Evolutionary conservation across 2,797 vertebrate genomes (phyloP).

Genomic region (Sarcophilus harrisii): DNA sequence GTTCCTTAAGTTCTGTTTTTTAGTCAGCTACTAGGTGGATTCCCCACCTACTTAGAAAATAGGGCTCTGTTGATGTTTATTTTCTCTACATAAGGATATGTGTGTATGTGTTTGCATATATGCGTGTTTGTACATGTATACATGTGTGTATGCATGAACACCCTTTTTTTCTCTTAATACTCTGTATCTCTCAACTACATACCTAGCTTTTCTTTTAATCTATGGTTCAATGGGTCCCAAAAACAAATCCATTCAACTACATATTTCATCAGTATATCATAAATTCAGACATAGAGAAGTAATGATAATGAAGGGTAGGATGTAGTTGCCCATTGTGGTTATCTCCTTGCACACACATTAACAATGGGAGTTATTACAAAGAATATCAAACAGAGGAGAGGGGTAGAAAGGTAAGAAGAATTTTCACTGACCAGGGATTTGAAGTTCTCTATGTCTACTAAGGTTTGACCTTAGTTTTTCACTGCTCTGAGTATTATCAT

Average conservation of each 20-base stretch:
- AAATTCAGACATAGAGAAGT: neutral
- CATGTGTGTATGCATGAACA: neutral
- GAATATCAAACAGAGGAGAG: neutral
- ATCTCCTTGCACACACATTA: neutral
- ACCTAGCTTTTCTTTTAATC: neutral
- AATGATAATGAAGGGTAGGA: neutral
- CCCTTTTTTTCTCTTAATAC: neutral
- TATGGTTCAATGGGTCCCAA: neutral
- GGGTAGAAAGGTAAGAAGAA: neutral
- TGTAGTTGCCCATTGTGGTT: neutral
- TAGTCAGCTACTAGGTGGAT: neutral
- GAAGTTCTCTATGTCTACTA: neutral
- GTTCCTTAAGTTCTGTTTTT: neutral
- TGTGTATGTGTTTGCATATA: neutral
- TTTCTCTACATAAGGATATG: neutral
- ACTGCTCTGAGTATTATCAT: neutral
- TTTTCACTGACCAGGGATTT: neutral
- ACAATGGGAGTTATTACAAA: neutral
- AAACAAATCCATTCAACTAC: neutral
- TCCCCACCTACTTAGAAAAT: neutral
- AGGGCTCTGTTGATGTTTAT: neutral
- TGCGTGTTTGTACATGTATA: neutral
- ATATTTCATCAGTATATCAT: neutral
- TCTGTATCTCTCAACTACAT: neutral
- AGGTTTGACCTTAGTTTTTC: neutral